Evolutionary conservation across 2,888 invertebrate genomes (phyloP).

Genomic region (Drosophila diplacantha): DNA sequence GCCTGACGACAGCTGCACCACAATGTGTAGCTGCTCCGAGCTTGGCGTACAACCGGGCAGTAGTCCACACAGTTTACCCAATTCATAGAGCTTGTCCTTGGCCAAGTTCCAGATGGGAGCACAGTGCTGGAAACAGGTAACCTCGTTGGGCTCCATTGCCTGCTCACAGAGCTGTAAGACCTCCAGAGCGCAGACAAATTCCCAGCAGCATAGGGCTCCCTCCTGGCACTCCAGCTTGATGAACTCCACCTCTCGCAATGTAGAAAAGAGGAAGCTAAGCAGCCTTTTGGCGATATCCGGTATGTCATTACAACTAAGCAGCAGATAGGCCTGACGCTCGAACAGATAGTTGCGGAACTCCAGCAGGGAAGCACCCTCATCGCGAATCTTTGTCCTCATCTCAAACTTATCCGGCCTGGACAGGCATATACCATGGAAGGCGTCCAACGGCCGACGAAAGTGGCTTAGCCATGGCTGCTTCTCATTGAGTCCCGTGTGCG

Average conservation of each 20-base stretch:
- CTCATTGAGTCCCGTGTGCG: constrained; percentile 93
- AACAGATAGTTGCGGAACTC: constrained; percentile 96
- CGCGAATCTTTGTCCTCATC: constrained; percentile 75
- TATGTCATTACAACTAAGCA: constrained; percentile 78
- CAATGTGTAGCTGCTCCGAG: constrained; percentile 92
- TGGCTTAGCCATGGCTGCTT: constrained; percentile 90
- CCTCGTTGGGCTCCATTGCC: constrained; percentile 82
- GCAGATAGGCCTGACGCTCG: constrained; percentile 93
- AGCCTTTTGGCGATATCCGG: constrained; percentile 89
- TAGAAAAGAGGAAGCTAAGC: constrained; percentile 92
- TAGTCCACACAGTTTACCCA: constrained; percentile 93
- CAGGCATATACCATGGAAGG: constrained; percentile 88
- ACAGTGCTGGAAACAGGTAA: constrained; percentile 88
- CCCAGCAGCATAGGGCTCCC: constrained; percentile 94
- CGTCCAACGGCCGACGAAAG: constrained; percentile 87
- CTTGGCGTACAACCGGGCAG: constrained; percentile 89
- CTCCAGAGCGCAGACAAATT: constrained; percentile 93
- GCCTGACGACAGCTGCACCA: constrained; percentile 93
- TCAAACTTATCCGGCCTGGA: constrained; percentile 81
- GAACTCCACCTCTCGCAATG: constrained; percentile 88
- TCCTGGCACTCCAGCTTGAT: constrained; percentile 88
- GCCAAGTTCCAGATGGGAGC: constrained; percentile 93
- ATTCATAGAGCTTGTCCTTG: constrained; percentile 85
- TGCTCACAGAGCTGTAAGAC: constrained; percentile 89
- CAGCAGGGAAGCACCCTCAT: constrained; percentile 83